These are phyloP conservation scores for Trachelus tabidus DNA, from an alignment of 2,888 invertebrate genomes.

Conservation along the genomic window DNA sequence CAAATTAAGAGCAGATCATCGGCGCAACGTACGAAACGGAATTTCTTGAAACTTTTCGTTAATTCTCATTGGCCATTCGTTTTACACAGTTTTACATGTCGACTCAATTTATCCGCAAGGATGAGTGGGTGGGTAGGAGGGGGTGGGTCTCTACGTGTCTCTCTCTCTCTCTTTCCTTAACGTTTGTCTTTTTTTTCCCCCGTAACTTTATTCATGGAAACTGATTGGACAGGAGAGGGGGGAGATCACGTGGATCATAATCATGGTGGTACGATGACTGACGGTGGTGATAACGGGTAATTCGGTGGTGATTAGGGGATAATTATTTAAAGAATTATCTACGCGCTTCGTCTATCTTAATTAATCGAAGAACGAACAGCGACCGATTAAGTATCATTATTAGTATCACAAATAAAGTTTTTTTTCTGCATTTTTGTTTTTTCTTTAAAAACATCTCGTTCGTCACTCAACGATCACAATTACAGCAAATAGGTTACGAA, in stretches of 20 bases:
- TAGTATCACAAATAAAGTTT: constrained; percentile 19
- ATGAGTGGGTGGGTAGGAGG: too few species aligned
- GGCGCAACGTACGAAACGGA: background rate
- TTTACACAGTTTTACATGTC: background rate
- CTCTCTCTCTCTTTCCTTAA: background rate
- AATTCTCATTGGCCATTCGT: background rate
- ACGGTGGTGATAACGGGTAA: background rate
- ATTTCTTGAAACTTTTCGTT: background rate
- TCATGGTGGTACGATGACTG: too few species aligned
- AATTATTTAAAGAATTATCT: background rate
- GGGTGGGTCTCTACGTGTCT: too few species aligned
- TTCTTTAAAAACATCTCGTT: constrained; percentile 4
- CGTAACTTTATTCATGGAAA: background rate
- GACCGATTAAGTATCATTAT: constrained; percentile 14
- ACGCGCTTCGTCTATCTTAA: constrained; percentile 3
- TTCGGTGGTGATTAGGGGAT: background rate
- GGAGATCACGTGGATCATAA: too few species aligned
- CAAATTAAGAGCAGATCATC: too few species aligned
- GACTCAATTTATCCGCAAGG: too few species aligned
- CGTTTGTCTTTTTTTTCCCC: background rate
- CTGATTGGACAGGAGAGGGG: background rate
- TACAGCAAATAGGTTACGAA: constrained; percentile 12
- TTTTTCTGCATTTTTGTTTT: constrained; percentile 6
- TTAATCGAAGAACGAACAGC: constrained; percentile 16
- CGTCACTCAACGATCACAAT: constrained; percentile 9